Conservation (phyloP, 2,888 invertebrate genomes). For the Protonemura montana region DNA sequence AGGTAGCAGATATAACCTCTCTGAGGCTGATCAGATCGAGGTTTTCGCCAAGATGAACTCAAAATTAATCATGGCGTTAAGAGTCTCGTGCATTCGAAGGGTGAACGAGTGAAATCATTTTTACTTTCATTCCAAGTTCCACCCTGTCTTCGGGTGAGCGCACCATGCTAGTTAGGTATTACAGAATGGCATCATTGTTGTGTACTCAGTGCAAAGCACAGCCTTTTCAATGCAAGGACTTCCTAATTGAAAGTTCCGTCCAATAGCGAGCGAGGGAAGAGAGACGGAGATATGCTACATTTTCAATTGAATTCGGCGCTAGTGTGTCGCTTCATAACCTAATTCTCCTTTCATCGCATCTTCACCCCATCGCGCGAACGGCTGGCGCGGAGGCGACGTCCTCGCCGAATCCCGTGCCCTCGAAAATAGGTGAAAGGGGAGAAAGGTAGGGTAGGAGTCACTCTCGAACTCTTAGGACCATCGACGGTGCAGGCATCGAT, state of each 20-base stretch:
- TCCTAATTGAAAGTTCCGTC: conserved; percentile 33
- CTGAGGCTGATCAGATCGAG: not conserved
- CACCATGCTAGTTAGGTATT: conserved; percentile 35
- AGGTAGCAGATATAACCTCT: not conserved
- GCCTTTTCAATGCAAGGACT: conserved; percentile 40
- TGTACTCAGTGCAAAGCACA: conserved; percentile 39
- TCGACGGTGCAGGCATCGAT: not conserved
- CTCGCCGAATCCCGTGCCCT: not conserved
- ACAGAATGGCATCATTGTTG: conserved; percentile 38
- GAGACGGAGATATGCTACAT: conserved; percentile 30
- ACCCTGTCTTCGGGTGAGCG: not conserved
- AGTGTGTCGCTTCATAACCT: conserved; percentile 40
- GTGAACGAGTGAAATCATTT: not conserved
- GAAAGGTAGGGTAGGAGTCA: conserved; percentile 12
- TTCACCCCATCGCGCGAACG: not conserved
- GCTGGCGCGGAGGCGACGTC: not conserved
- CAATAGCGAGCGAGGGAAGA: conserved; percentile 31
- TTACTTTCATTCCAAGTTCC: not conserved
- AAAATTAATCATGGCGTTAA: not conserved
- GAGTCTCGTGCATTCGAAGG: not conserved
- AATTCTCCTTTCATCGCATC: conserved; percentile 38
- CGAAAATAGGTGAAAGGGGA: not conserved
- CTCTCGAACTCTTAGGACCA: not conserved
- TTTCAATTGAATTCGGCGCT: conserved; percentile 41
- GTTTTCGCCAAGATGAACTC: not conserved